Base-by-base conservation (phyloP, 2,888 invertebrate species). In the Maniola hyperantus region DNA sequence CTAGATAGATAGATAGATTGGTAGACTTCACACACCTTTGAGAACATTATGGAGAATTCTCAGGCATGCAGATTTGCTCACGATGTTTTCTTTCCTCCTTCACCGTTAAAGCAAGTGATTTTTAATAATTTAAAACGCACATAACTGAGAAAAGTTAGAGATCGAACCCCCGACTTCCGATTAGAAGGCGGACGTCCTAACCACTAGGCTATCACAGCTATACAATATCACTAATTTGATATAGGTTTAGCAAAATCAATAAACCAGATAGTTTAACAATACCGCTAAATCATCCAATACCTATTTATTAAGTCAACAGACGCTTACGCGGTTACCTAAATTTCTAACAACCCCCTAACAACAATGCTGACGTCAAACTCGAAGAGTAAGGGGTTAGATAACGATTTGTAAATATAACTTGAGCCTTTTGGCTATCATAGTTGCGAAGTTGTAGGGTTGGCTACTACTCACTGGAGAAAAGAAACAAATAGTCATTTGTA, bases 371-470 rank as follows among this genome's bases (percentile, higher is more conserved):
- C 63, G 46, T 34, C 18, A 18, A 18, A 26, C 26, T 8, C 36
- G 13, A 61, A 6, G n/a, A 55, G 54, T 62, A 61, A 59, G 64
- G 64, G 66, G 58, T 68, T 69, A 67, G 69, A 69, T 69, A 71
- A 71, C 71, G 69, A 71, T 67, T 67, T 71, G 71, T 65, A 71
- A 69, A 71, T 57, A 71, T 54, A 57, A 50, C 62, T 57, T 66
- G 60, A 61, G 50, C 42, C 53, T 50, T 50, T 57, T 64, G 42
- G 48, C 48, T 61, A 50, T 36, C 48, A 36, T 61, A 50, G 48
- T 61, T 61, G 34, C 36, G 36, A 50, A 50, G 15, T 48, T 50
- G 33, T 50, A 61, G 34, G 48, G 60, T 18, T 61, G 60, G 0
- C 39, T n/a, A 48, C 48, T 60, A 8, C 34, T 6, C n/a, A 46